These are phyloP conservation scores for Heterochromis multidens DNA, from an alignment of 2,113 vertebrate species.

Conservation along the genomic window DNA sequence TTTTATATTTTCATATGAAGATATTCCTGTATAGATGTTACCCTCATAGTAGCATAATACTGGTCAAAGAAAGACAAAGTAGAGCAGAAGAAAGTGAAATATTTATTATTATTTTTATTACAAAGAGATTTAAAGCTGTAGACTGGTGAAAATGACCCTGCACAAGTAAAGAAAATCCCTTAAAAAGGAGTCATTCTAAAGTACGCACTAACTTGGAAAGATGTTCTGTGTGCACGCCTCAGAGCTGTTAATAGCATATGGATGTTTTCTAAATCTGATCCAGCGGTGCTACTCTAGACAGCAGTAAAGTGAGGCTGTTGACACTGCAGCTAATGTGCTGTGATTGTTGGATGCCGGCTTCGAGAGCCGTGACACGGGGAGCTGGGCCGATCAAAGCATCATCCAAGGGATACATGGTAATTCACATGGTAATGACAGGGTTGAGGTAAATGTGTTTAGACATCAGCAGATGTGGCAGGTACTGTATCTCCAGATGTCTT, in stretches of 20 bases:
- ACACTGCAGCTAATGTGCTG: slow-evolving; percentile 35
- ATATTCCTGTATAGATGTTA: neutral
- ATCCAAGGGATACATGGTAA: slow-evolving; percentile 49
- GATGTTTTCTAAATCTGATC: neutral
- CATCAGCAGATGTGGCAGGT: slow-evolving; percentile 73
- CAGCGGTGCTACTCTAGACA: neutral
- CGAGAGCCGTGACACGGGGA: slow-evolving; percentile 25
- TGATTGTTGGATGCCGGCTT: slow-evolving; percentile 35
- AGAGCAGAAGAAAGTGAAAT: neutral
- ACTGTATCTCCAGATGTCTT: slow-evolving; percentile 75
- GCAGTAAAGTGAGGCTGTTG: neutral
- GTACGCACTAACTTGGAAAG: too few species aligned
- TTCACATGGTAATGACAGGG: slow-evolving; percentile 49
- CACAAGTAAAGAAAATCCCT: neutral
- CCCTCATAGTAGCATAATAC: neutral
- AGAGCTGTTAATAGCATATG: neutral
- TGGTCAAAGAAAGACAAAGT: neutral
- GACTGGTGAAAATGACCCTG: neutral
- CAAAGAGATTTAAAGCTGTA: neutral
- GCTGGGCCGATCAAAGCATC: slow-evolving; percentile 69
- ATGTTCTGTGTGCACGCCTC: neutral
- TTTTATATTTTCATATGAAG: neutral
- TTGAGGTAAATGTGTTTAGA: slow-evolving; percentile 72
- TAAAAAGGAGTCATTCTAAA: neutral
- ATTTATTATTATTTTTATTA: neutral